Evolutionary conservation across 2,113 vertebrate species (phyloP).

Genomic region (Brevimyrus niger): DNA sequence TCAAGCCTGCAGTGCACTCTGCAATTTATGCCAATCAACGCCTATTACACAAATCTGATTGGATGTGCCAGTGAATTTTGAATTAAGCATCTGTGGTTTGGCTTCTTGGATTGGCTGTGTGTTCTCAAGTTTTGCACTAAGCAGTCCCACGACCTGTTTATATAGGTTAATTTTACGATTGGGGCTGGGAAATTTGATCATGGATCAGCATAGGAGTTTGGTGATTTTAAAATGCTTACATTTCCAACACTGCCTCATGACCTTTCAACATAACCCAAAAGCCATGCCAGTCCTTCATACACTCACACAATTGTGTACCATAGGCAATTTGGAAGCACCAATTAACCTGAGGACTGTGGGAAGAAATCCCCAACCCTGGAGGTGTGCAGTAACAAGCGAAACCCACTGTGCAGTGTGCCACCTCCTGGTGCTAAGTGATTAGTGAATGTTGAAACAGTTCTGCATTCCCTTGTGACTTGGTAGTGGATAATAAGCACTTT

Average conservation of each 20-base stretch:
- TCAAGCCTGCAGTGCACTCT: not conserved
- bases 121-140: not conserved
- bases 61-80: not conserved
- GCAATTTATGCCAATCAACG: not conserved
- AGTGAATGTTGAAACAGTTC: not conserved
- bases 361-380: not conserved
- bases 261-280: not conserved
- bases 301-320: not conserved
- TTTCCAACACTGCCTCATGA: not conserved
- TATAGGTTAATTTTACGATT: not conserved
- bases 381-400: not conserved
- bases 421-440: not conserved
- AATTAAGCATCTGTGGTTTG: not conserved
- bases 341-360: not conserved
- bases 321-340: not conserved
- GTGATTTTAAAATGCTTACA: not conserved
- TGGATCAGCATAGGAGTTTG: not conserved
- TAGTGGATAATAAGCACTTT: not conserved
- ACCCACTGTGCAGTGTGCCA: not conserved
- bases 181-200: not conserved
- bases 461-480: not conserved
- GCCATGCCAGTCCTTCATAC: not conserved
- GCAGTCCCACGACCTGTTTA: not conserved
- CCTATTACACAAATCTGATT: not conserved
- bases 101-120: not conserved